A percentile compares a stretch with the other conserved stretches of the same genome.
phyloP scores from a whole-genome alignment of 1,140 invertebrate genomes.

The Achroia grisella region DNA sequence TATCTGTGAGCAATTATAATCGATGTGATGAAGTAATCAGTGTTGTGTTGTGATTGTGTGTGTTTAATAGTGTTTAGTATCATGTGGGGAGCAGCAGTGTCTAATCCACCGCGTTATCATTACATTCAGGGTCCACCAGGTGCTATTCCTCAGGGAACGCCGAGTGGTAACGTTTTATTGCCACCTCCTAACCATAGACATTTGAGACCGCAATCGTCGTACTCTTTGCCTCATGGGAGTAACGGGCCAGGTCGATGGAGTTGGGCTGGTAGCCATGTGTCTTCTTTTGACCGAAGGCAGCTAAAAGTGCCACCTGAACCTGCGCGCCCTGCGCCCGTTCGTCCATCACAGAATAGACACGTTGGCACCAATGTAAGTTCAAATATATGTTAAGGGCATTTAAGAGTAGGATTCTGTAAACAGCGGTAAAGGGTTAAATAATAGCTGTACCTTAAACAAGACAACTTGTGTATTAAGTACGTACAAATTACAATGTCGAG shows the following conservation, averaged over 20 bases:
- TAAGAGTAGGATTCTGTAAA: no score
- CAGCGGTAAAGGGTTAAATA: no score
- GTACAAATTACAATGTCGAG: no score
- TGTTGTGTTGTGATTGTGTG: constrained; percentile 39
- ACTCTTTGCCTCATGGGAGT: constrained; percentile 57
- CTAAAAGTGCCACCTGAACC: constrained; percentile 65
- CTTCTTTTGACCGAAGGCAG: constrained; percentile 65
- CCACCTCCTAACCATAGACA: constrained; percentile 47
- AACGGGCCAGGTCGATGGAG: constrained; percentile 58
- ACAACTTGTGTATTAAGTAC: no score
- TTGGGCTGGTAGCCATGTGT: constrained; percentile 55
- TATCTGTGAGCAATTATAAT: constrained; percentile 42
- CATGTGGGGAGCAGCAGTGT: constrained; percentile 71
- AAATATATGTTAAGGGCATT: no score
- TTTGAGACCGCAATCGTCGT: constrained; percentile 58
- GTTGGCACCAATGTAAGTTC: constrained; percentile 51
- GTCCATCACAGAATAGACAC: constrained; percentile 47
- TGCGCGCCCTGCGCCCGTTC: constrained; percentile 57
- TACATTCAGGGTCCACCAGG: constrained; percentile 49
- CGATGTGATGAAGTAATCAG: constrained; percentile 54
- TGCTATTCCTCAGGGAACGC: constrained; percentile 34
- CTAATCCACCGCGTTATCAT: constrained; percentile 61
- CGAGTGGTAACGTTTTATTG: constrained; percentile 42
- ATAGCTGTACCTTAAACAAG: no score
- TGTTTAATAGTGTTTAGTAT: constrained; percentile 29